Evolutionary conservation across 2,797 vertebrate genomes (phyloP).

Genomic region (Sebastes hubbsi): DNA sequence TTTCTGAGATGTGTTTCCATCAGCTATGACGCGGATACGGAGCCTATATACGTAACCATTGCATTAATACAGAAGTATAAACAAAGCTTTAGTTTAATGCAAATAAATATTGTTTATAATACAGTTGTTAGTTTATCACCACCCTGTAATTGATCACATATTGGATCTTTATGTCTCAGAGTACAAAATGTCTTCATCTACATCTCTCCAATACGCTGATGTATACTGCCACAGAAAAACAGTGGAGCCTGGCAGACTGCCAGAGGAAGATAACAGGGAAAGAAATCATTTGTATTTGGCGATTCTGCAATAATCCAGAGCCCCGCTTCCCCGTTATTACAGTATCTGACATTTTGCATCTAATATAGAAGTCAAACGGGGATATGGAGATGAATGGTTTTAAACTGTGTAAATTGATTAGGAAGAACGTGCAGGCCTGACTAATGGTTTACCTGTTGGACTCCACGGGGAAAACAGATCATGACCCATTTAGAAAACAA

Average conservation of each 20-base stretch:
- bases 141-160: conserved; percentile 16
- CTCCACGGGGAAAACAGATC: conserved; percentile 59
- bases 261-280: conserved; percentile 53
- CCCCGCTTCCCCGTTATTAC: conserved; percentile 59
- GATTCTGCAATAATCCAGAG: conserved; percentile 64
- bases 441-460: conserved; percentile 68
- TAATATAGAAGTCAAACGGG: conserved; percentile 66
- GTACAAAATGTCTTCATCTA: conserved; percentile 34
- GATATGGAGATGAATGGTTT: conserved; percentile 66
- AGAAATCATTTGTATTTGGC: conserved; percentile 65
- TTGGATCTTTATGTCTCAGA: conserved; percentile 26
- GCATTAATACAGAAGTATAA: too few relatives aligned
- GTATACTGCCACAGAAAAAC: conserved; percentile 24
- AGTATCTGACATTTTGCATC: conserved; percentile 71
- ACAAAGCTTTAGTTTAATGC: neutral
- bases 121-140: conserved; percentile 11
- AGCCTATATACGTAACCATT: neutral
- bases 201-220: conserved; percentile 23
- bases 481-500: conserved; percentile 68
- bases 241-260: conserved; percentile 38
- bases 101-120: neutral
- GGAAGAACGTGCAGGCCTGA: conserved; percentile 38
- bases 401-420: conserved; percentile 69
- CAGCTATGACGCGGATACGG: neutral
- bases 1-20: neutral